Evolutionary conservation across 2,113 vertebrate genomes (phyloP).

Genomic region (Caracal caracal): DNA sequence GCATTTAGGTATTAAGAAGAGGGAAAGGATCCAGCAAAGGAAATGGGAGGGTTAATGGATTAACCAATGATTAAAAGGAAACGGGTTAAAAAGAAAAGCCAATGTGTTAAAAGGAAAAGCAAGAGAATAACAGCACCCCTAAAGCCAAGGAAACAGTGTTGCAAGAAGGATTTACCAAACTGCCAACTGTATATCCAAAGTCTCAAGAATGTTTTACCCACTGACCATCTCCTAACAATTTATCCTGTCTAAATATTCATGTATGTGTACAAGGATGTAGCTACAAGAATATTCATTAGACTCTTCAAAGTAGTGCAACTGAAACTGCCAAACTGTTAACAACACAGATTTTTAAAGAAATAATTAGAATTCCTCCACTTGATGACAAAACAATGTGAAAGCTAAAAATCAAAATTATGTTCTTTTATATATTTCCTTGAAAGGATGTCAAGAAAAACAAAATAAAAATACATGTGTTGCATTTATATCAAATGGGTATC

Average conservation of each 20-base stretch:
- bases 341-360: background rate
- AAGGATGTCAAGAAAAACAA: background rate
- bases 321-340: background rate
- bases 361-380: background rate
- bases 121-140: background rate
- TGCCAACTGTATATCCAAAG: background rate
- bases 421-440: background rate
- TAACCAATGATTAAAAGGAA: background rate
- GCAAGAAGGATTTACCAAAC: background rate
- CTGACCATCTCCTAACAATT: background rate
- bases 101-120: background rate
- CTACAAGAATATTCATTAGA: background rate
- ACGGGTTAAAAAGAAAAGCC: background rate
- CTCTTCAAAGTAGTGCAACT: background rate
- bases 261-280: background rate
- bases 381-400: constrained; percentile 7
- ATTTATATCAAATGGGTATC: background rate
- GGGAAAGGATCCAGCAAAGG: background rate
- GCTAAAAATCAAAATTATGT: background rate
- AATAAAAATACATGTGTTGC: background rate
- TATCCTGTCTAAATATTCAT: background rate
- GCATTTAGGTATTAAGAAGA: background rate
- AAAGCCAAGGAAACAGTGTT: background rate
- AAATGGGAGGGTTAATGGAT: background rate
- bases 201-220: background rate